Evolutionary conservation across 2,797 vertebrate genomes (phyloP).

Genomic region (Macrochelys suwanniensis): DNA sequence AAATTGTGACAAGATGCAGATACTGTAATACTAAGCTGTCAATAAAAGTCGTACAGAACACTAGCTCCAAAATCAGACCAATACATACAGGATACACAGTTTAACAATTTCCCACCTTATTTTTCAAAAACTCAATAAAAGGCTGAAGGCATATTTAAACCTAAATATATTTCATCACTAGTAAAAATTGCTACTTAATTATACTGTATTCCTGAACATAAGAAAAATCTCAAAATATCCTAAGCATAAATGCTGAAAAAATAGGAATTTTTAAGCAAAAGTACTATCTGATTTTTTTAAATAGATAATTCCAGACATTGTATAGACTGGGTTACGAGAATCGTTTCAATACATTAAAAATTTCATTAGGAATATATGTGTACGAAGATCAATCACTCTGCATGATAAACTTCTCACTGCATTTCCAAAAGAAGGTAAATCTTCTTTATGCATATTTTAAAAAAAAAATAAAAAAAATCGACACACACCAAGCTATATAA

Average conservation of each 20-base stretch:
- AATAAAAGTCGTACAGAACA: neutral
- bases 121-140: constrained; percentile 31
- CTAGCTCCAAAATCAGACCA: constrained; percentile 12
- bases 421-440: neutral
- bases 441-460: constrained; percentile 8
- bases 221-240: constrained; percentile 2
- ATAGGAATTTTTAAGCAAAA: constrained; percentile 12
- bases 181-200: neutral
- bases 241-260: neutral
- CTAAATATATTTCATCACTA: constrained; percentile 34
- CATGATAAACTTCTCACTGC: neutral
- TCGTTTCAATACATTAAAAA: neutral
- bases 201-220: constrained; percentile 2
- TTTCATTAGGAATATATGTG: neutral
- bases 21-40: constrained; percentile 6
- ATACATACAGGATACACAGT: neutral
- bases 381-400: neutral
- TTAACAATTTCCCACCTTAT: neutral
- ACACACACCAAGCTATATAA: neutral
- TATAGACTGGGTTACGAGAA: neutral
- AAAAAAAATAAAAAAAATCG: neutral
- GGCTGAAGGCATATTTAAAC: constrained; percentile 43
- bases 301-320: constrained; percentile 4
- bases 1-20: constrained; percentile 47
- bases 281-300: neutral